These are phyloP conservation scores for Tragelaphus strepsiceros DNA, from an alignment of 2,113 vertebrate species.

Conservation along the genomic window DNA sequence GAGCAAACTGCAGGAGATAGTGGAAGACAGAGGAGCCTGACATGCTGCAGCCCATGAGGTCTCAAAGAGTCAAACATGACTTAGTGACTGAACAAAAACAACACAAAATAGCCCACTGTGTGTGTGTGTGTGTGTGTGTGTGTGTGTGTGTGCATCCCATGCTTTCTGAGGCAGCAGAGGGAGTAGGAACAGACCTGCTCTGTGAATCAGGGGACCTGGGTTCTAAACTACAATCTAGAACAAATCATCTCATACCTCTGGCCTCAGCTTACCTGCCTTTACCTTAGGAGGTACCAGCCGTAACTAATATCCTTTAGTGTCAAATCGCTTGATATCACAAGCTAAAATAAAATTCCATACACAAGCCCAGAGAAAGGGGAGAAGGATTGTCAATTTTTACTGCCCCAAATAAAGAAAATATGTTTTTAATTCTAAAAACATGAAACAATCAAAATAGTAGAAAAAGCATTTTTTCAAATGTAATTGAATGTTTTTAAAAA, in stretches of 20 bases:
- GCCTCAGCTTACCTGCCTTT: neutral
- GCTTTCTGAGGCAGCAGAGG: neutral
- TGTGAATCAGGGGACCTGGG: neutral
- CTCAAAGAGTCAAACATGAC: neutral
- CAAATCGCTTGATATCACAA: neutral
- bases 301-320: neutral
- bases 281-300: accelerated
- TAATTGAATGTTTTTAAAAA: neutral
- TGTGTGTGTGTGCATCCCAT: neutral
- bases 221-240: neutral
- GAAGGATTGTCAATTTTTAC: neutral
- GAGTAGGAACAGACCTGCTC: neutral
- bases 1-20: neutral
- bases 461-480: neutral
- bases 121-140: neutral
- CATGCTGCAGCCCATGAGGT: neutral
- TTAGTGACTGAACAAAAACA: neutral
- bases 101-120: neutral
- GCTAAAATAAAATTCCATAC: neutral
- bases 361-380: neutral
- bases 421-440: neutral
- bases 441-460: neutral
- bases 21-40: neutral
- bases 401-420: neutral
- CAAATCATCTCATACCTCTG: neutral